Conservation (phyloP, 2,113 vertebrate genomes). For the Stomatorhinus ivindoensis region DNA sequence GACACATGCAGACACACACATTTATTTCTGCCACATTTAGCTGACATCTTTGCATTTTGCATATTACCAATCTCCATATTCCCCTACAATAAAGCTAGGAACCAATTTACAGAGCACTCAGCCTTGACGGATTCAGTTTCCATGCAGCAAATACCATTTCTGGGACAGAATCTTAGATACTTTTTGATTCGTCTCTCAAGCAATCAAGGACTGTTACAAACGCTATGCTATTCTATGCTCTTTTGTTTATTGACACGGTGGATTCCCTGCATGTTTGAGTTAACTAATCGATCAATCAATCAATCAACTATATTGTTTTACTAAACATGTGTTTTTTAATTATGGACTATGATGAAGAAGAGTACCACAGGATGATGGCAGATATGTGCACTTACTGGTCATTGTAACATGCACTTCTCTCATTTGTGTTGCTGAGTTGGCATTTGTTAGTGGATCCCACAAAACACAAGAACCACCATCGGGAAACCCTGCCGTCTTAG, state of each 20-base stretch:
- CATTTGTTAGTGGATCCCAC: neutral
- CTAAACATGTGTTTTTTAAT: neutral
- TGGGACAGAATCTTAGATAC: constrained; percentile 56
- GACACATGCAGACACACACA: neutral
- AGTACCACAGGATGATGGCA: neutral
- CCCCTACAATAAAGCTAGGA: constrained; percentile 48
- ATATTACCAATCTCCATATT: constrained; percentile 41
- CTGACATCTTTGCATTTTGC: constrained; percentile 33
- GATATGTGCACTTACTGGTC: neutral
- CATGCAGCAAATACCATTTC: constrained; percentile 55
- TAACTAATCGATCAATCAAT: neutral
- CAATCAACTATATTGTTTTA: neutral
- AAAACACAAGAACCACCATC: neutral
- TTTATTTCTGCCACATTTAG: constrained; percentile 22
- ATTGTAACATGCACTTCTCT: neutral
- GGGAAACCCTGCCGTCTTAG: constrained; percentile 19
- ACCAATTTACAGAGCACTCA: constrained; percentile 61
- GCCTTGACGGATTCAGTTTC: constrained; percentile 49
- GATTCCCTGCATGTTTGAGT: neutral
- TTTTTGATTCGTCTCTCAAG: constrained; percentile 20
- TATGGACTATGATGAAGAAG: neutral
- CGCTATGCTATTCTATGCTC: neutral
- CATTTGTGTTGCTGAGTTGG: neutral
- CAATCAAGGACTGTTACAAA: neutral
- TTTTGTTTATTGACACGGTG: neutral